Percentiles rank a stretch among this genome's conserved stretches.
phyloP scores from a whole-genome alignment of 2,797 vertebrate species.

The Poeciliopsis infans region DNA sequence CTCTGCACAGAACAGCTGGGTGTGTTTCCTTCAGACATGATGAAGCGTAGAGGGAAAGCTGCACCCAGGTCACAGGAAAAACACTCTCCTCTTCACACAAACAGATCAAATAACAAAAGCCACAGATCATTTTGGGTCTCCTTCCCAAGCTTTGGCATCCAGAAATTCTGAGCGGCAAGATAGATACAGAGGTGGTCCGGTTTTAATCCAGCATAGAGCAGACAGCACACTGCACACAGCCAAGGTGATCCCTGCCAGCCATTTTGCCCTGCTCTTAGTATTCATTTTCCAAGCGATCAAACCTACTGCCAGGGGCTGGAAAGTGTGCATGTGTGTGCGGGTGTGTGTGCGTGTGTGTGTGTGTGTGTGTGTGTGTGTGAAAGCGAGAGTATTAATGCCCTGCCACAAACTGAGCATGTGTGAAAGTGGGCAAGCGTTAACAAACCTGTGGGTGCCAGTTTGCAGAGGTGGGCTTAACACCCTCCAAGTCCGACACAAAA shows the following conservation, averaged over 20 bases:
- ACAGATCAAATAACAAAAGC: constrained; percentile 49
- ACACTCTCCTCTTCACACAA: constrained; percentile 26
- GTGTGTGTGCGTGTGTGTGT: not conserved
- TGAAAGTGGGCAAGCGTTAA: constrained; percentile 30
- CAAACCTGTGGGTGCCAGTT: constrained; percentile 33
- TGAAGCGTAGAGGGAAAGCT: constrained; percentile 50
- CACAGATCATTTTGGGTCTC: constrained; percentile 43
- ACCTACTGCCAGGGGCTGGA: constrained; percentile 65
- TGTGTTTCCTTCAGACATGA: constrained; percentile 34
- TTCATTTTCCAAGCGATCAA: constrained; percentile 79
- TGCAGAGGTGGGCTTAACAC: constrained; percentile 42
- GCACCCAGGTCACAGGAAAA: constrained; percentile 44
- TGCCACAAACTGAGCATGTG: not conserved
- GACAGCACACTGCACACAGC: constrained; percentile 47
- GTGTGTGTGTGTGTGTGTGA: not conserved
- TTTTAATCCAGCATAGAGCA: constrained; percentile 55
- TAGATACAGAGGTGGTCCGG: constrained; percentile 54
- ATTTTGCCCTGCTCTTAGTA: constrained; percentile 76
- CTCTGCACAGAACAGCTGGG: constrained; percentile 6
- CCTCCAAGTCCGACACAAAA: constrained; percentile 38
- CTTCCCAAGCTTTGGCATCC: constrained; percentile 34
- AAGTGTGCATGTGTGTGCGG: not conserved
- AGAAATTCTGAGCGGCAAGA: constrained; percentile 59
- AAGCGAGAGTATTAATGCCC: constrained; percentile 35
- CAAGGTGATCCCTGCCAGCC: constrained; percentile 76